Evolutionary conservation across 2,797 vertebrate species (phyloP).

Genomic region (Micropoecilia bifurca): DNA sequence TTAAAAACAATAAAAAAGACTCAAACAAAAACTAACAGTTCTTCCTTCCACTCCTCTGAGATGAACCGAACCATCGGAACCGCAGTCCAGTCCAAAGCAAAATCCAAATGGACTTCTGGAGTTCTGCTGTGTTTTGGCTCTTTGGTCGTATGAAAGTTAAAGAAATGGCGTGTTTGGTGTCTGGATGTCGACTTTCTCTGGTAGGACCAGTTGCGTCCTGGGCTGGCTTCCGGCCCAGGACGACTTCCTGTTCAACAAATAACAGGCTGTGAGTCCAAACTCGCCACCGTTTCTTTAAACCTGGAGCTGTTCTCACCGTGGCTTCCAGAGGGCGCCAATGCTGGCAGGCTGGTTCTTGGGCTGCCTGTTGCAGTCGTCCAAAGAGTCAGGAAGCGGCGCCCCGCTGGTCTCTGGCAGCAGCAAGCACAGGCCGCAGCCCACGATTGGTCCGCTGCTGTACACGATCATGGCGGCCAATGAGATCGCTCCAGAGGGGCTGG

Average conservation of each 20-base stretch:
- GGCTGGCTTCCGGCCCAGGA: no score
- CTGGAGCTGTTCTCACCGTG: constrained; percentile 39
- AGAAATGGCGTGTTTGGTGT: neutral
- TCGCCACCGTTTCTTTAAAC: neutral
- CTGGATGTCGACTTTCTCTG: constrained; percentile 32
- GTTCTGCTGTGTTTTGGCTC: neutral
- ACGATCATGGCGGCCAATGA: constrained; percentile 76
- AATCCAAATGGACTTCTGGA: neutral
- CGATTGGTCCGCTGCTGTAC: constrained; percentile 77
- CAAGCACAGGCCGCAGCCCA: constrained; percentile 72
- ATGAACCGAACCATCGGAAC: neutral
- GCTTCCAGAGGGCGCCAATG: constrained; percentile 26
- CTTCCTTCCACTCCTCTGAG: neutral
- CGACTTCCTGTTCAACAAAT: constrained; percentile 31
- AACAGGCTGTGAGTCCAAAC: neutral
- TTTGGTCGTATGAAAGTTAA: neutral
- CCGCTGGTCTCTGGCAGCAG: constrained; percentile 80
- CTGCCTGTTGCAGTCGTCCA: constrained; percentile 76
- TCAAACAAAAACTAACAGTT: neutral
- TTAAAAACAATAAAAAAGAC: neutral
- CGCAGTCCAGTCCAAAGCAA: neutral
- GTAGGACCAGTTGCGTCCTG: constrained; percentile 11
- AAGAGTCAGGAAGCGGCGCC: constrained; percentile 72
- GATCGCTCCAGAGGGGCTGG: constrained; percentile 55
- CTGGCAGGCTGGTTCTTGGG: constrained; percentile 15